Conservation (phyloP, 2,113 vertebrate genomes). For the Atlantisia rogersi region DNA sequence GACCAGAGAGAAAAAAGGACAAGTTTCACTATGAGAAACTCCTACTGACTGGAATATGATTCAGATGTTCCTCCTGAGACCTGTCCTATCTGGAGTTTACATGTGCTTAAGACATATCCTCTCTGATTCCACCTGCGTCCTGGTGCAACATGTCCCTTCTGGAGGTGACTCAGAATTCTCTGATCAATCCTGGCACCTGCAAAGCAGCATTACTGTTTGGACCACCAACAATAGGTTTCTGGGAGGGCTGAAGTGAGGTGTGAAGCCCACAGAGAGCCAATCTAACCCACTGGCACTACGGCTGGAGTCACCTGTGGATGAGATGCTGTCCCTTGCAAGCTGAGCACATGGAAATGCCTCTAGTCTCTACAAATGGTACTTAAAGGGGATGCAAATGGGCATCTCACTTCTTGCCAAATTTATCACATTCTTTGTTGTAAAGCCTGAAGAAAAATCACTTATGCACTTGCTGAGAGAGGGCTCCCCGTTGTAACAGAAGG, state of each 20-base stretch:
- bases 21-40: background rate
- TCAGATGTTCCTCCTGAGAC: background rate
- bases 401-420: conserved; percentile 29
- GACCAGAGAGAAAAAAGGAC: background rate
- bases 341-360: conserved; percentile 25
- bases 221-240: background rate
- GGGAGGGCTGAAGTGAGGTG: background rate
- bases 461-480: background rate
- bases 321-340: conserved; percentile 8
- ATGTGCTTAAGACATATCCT: conserved; percentile 31
- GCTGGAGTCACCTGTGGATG: background rate
- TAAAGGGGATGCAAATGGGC: conserved; percentile 21
- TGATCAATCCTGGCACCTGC: background rate
- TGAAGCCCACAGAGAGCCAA: background rate
- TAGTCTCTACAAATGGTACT: background rate
- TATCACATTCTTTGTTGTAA: conserved; percentile 6
- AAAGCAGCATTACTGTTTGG: background rate
- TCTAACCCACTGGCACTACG: background rate
- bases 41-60: background rate
- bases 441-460: conserved; percentile 18
- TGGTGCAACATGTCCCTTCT: background rate
- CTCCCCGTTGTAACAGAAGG: conserved; percentile 26
- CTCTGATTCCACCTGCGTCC: conserved; percentile 13
- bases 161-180: background rate
- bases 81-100: background rate